phyloP scores from a whole-genome alignment of 2,888 invertebrate genomes.

The Trichogramma evanescens region DNA sequence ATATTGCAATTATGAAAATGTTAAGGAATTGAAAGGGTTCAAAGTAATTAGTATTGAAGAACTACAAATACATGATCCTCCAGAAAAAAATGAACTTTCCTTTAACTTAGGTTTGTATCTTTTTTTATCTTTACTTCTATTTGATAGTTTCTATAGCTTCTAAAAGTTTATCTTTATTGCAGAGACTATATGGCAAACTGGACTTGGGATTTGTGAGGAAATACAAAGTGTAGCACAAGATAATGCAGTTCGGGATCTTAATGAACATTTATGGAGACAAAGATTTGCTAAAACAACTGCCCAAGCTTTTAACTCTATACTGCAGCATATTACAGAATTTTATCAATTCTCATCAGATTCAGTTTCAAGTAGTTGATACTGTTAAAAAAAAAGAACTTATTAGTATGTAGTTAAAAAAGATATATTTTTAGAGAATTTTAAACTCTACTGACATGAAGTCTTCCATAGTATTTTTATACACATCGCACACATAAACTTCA shows the following conservation, averaged over 20 bases:
- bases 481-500: constrained; percentile 20
- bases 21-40: constrained; percentile 40
- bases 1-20: constrained; percentile 41
- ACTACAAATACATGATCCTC: constrained; percentile 45
- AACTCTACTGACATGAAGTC: constrained; percentile 18
- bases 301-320: constrained; percentile 43
- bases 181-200: constrained; percentile 62
- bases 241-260: constrained; percentile 41
- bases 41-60: constrained; percentile 47
- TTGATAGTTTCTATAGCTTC: background rate
- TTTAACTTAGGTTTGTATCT: constrained; percentile 43
- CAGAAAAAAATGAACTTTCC: constrained; percentile 44
- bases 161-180: constrained; percentile 37
- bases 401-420: constrained; percentile 4
- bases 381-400: constrained; percentile 16
- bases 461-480: constrained; percentile 24
- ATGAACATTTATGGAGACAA: constrained; percentile 48
- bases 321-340: constrained; percentile 46
- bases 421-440: constrained; percentile 21
- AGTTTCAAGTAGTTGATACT: constrained; percentile 1
- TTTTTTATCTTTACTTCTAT: constrained; percentile 23
- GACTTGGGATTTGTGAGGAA: constrained; percentile 55
- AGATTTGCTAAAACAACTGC: constrained; percentile 44
- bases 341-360: constrained; percentile 36
- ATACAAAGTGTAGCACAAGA: constrained; percentile 47